Conservation (phyloP, 2,888 invertebrate genomes). For the Antitype chi region DNA sequence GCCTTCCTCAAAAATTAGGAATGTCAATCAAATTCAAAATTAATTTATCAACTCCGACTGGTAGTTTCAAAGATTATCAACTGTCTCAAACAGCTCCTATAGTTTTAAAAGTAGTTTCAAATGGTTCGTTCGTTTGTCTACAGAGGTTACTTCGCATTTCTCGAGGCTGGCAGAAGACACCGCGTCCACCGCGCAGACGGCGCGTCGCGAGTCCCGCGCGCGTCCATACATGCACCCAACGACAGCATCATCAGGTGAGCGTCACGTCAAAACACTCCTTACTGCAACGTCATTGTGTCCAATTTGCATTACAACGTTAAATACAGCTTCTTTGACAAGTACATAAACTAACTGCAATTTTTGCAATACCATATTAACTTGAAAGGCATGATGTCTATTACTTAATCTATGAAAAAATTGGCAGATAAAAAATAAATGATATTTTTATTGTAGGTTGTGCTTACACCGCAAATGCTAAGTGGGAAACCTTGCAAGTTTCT, state of each 20-base stretch:
- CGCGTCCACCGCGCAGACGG: conserved; percentile 92
- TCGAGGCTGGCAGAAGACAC: conserved; percentile 94
- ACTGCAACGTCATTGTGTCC: conserved; percentile 68
- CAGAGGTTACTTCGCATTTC: conserved; percentile 97
- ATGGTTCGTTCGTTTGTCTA: conserved; percentile 35
- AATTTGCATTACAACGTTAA: conserved; percentile 69
- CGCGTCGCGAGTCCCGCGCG: conserved; percentile 89
- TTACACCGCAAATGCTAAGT: conserved; percentile 65
- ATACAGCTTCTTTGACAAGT: conserved; percentile 68
- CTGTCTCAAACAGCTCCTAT: not conserved
- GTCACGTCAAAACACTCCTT: not conserved
- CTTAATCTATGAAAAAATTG: conserved; percentile 56
- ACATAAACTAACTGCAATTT: conserved; percentile 71
- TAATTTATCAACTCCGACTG: too few relatives aligned
- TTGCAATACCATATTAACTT: conserved; percentile 69
- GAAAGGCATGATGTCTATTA: conserved; percentile 72
- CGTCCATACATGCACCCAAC: conserved; percentile 92
- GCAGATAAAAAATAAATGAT: conserved; percentile 39
- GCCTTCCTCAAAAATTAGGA: too few relatives aligned
- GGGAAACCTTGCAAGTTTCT: conserved; percentile 20
- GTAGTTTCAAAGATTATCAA: not conserved
- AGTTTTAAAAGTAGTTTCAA: not conserved
- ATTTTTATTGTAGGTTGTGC: conserved; percentile 55
- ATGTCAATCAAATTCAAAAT: too few relatives aligned
- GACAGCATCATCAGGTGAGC: conserved; percentile 92